A percentile compares a stretch with the other conserved stretches of the same genome.
phyloP scores from a whole-genome alignment of 2,888 invertebrate genomes.

The Eupeodes latifasciatus region DNA sequence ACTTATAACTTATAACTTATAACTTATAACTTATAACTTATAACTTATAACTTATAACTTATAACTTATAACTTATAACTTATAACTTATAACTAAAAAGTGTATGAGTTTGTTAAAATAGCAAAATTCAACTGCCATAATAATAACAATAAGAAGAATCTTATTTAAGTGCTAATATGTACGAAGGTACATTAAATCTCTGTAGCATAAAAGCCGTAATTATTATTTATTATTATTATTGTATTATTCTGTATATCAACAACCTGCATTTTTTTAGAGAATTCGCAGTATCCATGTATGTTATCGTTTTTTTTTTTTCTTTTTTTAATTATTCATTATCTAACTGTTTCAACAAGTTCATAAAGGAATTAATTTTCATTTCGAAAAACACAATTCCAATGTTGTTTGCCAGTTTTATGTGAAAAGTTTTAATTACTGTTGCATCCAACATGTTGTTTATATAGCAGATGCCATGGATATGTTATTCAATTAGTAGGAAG shows the following conservation, averaged over 20 bases:
- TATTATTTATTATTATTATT: no score
- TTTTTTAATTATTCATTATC: constrained; percentile 1
- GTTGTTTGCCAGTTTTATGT: constrained; percentile 23
- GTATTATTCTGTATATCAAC: not conserved
- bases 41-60: no score
- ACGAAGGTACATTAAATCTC: no score
- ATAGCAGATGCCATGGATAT: constrained; percentile 18
- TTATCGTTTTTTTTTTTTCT: not conserved
- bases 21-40: no score
- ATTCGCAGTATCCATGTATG: not conserved
- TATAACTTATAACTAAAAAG: no score
- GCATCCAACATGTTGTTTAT: not conserved
- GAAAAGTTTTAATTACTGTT: constrained; percentile 54
- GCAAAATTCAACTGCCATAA: no score
- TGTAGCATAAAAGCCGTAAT: no score
- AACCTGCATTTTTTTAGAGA: not conserved
- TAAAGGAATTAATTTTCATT: constrained; percentile 21
- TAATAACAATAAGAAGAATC: no score
- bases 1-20: no score
- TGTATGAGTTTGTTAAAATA: no score
- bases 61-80: no score
- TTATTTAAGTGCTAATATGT: no score
- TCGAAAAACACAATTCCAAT: constrained; percentile 12
- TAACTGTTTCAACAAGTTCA: constrained; percentile 18
- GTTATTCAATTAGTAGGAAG: constrained; percentile 25